These are phyloP conservation scores for Gymnogyps californianus DNA, from an alignment of 2,113 vertebrate species.

Conservation along the genomic window DNA sequence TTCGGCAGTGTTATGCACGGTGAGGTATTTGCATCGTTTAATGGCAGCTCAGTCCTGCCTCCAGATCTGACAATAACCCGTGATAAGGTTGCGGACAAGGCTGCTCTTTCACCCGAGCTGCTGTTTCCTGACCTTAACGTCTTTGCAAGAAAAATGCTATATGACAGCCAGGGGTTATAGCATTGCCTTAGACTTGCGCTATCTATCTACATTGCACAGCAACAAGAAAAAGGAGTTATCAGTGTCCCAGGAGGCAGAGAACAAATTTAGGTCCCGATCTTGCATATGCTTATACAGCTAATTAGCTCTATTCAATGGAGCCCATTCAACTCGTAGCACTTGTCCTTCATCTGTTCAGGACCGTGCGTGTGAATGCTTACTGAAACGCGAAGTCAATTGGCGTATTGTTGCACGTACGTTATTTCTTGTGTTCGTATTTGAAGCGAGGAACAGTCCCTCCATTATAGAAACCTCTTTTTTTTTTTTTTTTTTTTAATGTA, in stretches of 20 bases:
- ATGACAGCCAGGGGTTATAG: background rate
- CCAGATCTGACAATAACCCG: background rate
- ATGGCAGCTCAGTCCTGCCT: background rate
- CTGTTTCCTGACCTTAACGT: background rate
- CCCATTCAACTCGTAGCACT: conserved; percentile 6
- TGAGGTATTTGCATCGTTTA: background rate
- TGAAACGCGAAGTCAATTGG: background rate
- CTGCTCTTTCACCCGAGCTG: background rate
- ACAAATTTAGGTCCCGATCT: conserved; percentile 32
- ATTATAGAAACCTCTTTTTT: background rate
- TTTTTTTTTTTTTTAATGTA: background rate
- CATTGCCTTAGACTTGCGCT: background rate
- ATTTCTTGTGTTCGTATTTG: background rate
- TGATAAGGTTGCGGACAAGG: background rate
- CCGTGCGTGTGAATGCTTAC: background rate
- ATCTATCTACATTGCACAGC: background rate
- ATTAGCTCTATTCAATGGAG: conserved; percentile 28
- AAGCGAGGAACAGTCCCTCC: background rate
- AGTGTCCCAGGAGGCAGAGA: background rate
- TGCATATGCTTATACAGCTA: conserved; percentile 39
- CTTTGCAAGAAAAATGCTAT: background rate
- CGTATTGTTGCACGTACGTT: background rate
- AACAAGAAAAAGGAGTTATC: background rate
- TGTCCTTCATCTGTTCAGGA: conserved; percentile 35
- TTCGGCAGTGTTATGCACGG: background rate